Evolutionary conservation across 2,797 vertebrate species (phyloP), one percentile per base, ranked within the genome.

Genomic region (Platalea minor): DNA sequence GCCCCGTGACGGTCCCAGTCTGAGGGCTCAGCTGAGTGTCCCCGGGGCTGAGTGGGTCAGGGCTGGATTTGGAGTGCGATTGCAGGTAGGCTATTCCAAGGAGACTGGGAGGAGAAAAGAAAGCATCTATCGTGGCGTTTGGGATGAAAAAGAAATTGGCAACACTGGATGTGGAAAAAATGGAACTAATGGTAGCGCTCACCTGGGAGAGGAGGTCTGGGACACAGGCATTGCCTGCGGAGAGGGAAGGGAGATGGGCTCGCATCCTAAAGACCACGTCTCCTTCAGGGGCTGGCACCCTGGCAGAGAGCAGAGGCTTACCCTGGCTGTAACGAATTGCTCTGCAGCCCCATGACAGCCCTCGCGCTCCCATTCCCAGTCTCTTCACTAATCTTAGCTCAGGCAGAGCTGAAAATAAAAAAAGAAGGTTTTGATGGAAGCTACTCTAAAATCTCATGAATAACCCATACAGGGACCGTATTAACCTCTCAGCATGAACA

Each of bases 231-330:
- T 29, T 43, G 39, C 13, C 51, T 1, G 0, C 2, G 6, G 54
- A 45, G 37, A 83, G 8, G 33, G 21, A 54, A 54, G 17, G 25
- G 35, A 48, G 20, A 5, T 16, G 33, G 13, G 10, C 23, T 78
- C 0, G 0, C 46, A n/a, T 46, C 56, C 50, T 39, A 8, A 31
- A 53, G n/a, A 7, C 24, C 33, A 7, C 4, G 13, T 7, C 8
- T 43, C 48, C 39, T 37, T 9, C 77, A 24, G n/a, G 33, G n/a
- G 37, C 25, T 56, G 51, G 18, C 45, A 60, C 25, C 45, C 51
- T 26, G n/a, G 13, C 37, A 31, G 6, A 7, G 79, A 54, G 9
- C 48, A 67, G 17, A 20, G 16, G 10, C 17, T 64, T n/a, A 4
- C 18, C 17, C 16, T 43, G 60, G 29, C 72, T 15, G 3, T 33